These are phyloP conservation scores for Rhinolophus sinicus DNA, from an alignment of 2,113 vertebrate species.

Conservation along the genomic window DNA sequence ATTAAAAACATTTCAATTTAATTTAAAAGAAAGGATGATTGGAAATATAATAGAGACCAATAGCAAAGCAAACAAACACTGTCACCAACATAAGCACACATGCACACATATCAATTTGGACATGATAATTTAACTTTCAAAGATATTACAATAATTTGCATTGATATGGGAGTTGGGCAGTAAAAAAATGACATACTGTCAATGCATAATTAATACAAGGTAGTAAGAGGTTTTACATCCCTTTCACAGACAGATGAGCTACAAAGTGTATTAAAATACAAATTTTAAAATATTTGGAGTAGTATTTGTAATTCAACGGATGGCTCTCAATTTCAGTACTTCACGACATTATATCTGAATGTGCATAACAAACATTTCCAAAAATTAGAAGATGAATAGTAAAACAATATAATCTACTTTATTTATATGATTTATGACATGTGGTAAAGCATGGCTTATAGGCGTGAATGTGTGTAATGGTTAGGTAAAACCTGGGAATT, in stretches of 20 bases:
- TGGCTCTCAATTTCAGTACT: background rate
- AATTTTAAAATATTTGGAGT: background rate
- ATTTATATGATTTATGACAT: background rate
- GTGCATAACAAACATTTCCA: background rate
- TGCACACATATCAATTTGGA: background rate
- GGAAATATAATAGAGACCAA: background rate
- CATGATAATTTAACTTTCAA: background rate
- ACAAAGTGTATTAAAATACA: background rate
- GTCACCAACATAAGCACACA: background rate
- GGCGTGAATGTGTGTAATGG: background rate
- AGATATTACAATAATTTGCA: background rate
- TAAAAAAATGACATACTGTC: background rate
- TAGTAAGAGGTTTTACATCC: background rate
- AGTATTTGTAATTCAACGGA: background rate
- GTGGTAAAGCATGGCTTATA: background rate
- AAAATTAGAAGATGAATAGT: background rate
- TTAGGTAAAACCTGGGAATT: background rate
- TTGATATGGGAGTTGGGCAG: background rate
- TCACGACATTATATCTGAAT: background rate
- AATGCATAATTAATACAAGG: background rate
- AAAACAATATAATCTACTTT: background rate
- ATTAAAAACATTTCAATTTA: conserved; percentile 1
- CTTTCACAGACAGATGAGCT: background rate
- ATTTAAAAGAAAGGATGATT: background rate
- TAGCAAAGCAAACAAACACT: background rate